phyloP scores from a whole-genome alignment of 1,140 invertebrate species.

The Cydia fagiglandana region DNA sequence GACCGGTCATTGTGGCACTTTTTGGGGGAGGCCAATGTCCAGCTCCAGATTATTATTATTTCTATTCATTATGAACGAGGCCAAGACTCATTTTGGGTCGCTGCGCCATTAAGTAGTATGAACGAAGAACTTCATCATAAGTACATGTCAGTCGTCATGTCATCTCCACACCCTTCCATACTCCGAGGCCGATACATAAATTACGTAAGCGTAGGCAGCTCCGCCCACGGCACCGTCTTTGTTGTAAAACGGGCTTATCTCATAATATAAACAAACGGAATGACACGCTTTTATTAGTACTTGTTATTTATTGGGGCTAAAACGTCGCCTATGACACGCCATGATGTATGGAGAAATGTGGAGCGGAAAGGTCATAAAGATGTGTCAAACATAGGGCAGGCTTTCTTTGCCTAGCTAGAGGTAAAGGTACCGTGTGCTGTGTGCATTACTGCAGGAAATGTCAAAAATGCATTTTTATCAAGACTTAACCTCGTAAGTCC shows the following conservation, averaged over 20 bases:
- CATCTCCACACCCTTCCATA: neutral
- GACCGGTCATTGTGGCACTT: no score
- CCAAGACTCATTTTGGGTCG: no score
- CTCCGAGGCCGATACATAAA: constrained; percentile 1
- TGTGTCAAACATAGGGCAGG: neutral
- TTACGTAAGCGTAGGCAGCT: constrained; percentile 17
- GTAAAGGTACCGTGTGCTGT: no score
- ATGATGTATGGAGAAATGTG: neutral
- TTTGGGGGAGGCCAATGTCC: no score
- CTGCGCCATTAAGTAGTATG: no score
- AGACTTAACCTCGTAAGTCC: no score
- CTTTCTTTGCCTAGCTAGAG: neutral
- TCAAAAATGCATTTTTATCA: no score
- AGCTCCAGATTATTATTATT: no score
- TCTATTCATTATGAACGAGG: no score
- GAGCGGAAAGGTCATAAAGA: neutral
- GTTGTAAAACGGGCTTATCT: constrained; percentile 27
- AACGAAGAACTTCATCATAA: no score
- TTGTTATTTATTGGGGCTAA: constrained; percentile 21
- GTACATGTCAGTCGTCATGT: neutral
- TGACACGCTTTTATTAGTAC: constrained; percentile 28
- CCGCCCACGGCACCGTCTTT: neutral
- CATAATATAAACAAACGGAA: constrained; percentile 24
- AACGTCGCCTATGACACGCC: constrained; percentile 11
- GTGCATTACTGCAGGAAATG: no score